These are phyloP conservation scores for Enteromius treurensis DNA, from an alignment of 2,797 vertebrate species.

Conservation along the genomic window DNA sequence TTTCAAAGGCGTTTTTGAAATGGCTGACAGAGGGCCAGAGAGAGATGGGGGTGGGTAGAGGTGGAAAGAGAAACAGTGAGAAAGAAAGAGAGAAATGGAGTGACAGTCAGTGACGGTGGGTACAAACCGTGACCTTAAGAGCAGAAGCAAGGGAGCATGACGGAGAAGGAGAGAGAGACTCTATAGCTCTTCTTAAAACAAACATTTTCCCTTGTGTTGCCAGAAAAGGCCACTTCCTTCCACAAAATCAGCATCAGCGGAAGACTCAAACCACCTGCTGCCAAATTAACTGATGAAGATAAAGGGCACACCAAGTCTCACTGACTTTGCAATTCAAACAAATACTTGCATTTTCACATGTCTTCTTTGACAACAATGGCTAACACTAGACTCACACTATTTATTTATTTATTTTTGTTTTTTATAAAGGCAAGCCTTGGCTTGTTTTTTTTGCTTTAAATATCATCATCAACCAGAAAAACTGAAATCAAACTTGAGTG, in stretches of 20 bases:
- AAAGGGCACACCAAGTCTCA: constrained; percentile 24
- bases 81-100: constrained; percentile 48
- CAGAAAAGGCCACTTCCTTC: constrained; percentile 53
- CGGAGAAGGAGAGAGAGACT: constrained; percentile 32
- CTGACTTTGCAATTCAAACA: constrained; percentile 1
- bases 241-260: constrained; percentile 30
- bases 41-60: constrained; percentile 34
- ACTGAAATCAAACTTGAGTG: not conserved
- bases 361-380: not conserved
- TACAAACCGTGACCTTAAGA: constrained; percentile 57
- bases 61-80: constrained; percentile 46
- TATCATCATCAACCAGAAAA: constrained; percentile 22
- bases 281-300: constrained; percentile 36
- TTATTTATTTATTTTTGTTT: not conserved
- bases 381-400: not conserved
- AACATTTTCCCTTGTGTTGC: constrained; percentile 50
- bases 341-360: constrained; percentile 5
- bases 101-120: constrained; percentile 54
- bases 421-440: too few species aligned
- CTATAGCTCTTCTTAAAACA: constrained; percentile 52
- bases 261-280: constrained; percentile 24
- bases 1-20: constrained; percentile 71
- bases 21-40: constrained; percentile 44
- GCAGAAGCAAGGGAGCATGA: constrained; percentile 58
- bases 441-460: constrained; percentile 3